A percentile compares a stretch with the other conserved stretches of the same genome.
phyloP scores from a whole-genome alignment of 2,113 vertebrate genomes.

The Stegostoma tigrinum region DNA sequence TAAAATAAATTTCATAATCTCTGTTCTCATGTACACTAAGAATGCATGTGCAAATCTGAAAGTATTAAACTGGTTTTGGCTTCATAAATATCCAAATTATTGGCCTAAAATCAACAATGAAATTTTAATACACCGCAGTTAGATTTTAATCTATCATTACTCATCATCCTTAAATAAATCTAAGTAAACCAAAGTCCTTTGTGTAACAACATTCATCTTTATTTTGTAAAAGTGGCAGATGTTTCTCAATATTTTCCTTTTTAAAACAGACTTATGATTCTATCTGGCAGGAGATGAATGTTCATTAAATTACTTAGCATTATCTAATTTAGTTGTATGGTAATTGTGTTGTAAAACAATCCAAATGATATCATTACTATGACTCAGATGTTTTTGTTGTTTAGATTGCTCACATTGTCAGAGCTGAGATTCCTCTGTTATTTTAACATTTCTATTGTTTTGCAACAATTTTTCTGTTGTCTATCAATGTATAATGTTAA shows the following conservation, averaged over 20 bases:
- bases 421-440: background rate
- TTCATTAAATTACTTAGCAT: background rate
- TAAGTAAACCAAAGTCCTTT: background rate
- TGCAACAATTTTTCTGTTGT: slow-evolving; percentile 8
- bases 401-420: background rate
- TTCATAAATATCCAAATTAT: background rate
- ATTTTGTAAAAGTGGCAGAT: background rate
- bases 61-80: background rate
- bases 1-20: background rate
- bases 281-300: slow-evolving; percentile 7
- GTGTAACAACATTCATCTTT: background rate
- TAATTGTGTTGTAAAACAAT: background rate
- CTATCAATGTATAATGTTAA: background rate
- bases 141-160: background rate
- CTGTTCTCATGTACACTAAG: background rate
- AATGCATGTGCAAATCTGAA: background rate
- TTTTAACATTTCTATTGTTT: background rate
- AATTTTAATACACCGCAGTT: background rate
- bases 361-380: background rate
- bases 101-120: background rate
- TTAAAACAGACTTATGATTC: background rate
- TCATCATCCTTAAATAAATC: background rate
- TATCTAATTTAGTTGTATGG: background rate
- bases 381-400: background rate
- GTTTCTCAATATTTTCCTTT: background rate